Conservation (phyloP, 2,888 invertebrate species). For the Eueremaeus valkanovi region DNA sequence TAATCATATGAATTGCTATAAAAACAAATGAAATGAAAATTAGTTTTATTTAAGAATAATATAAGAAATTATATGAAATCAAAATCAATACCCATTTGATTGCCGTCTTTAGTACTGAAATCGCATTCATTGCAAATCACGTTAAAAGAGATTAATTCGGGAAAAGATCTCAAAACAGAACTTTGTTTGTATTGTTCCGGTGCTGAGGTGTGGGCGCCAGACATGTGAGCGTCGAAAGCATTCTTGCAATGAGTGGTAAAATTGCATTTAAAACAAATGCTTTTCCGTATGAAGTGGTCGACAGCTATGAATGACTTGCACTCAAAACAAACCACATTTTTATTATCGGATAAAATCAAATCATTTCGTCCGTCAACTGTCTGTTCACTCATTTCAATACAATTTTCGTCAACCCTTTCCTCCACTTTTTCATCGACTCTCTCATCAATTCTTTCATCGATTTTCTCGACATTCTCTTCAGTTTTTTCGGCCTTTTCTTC, state of each 20-base stretch:
- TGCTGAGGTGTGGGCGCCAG: neutral
- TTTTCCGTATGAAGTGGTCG: conserved; percentile 9
- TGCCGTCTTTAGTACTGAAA: neutral
- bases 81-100: neutral
- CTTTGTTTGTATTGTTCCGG: neutral
- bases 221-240: neutral
- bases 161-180: neutral
- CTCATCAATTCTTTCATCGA: no score
- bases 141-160: neutral
- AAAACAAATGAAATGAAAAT: neutral
- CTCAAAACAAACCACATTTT: conserved; percentile 1
- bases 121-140: neutral
- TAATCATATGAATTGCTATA: conserved; percentile 17
- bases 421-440: no score
- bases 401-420: no score
- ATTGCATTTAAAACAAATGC: conserved; percentile 10
- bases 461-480: neutral
- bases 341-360: neutral
- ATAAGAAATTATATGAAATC: neutral
- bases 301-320: neutral
- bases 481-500: no score
- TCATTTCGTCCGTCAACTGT: neutral
- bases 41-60: neutral
- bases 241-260: conserved; percentile 11
- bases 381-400: neutral